A percentile compares a stretch with the other conserved stretches of the same genome.
These are phyloP conservation scores for Thunnus albacares DNA, from an alignment of 2,797 vertebrate genomes.

Conservation along the genomic window DNA sequence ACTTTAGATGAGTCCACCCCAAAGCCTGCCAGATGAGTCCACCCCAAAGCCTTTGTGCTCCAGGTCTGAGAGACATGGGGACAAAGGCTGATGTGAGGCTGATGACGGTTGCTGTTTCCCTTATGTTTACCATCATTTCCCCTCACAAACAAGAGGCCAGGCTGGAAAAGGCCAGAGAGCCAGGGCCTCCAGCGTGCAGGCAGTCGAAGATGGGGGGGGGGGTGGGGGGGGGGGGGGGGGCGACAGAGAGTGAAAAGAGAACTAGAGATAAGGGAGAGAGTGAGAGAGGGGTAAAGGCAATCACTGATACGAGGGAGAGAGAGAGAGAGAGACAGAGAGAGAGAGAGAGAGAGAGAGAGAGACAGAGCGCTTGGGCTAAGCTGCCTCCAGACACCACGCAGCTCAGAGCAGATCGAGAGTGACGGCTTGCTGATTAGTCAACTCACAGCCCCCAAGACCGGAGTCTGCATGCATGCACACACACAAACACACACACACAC, in stretches of 20 bases:
- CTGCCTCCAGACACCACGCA: conserved; percentile 84
- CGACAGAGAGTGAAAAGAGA: conserved; percentile 36
- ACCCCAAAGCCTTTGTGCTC: conserved; percentile 30
- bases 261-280: conserved; percentile 38
- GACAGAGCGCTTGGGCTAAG: conserved; percentile 55
- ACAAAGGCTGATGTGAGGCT: conserved; percentile 70
- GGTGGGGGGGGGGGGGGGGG: background rate
- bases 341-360: conserved; percentile 28
- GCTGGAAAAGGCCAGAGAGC: conserved; percentile 80
- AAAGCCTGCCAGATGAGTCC: conserved; percentile 34
- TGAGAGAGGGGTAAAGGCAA: conserved; percentile 46
- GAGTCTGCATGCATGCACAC: conserved; percentile 34
- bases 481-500: conserved; percentile 41
- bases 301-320: conserved; percentile 34
- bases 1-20: conserved; percentile 32
- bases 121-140: conserved; percentile 85
- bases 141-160: conserved; percentile 68
- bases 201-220: conserved; percentile 19
- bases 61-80: conserved; percentile 61
- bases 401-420: conserved; percentile 87
- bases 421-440: conserved; percentile 90
- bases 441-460: conserved; percentile 83
- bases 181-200: conserved; percentile 61
- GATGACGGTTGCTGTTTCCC: conserved; percentile 78
- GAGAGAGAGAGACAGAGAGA: conserved; percentile 41